Percentiles rank a stretch among this genome's conserved stretches.
These are phyloP conservation scores for Arenaria interpres DNA, from an alignment of 2,113 vertebrate species.

Conservation along the genomic window DNA sequence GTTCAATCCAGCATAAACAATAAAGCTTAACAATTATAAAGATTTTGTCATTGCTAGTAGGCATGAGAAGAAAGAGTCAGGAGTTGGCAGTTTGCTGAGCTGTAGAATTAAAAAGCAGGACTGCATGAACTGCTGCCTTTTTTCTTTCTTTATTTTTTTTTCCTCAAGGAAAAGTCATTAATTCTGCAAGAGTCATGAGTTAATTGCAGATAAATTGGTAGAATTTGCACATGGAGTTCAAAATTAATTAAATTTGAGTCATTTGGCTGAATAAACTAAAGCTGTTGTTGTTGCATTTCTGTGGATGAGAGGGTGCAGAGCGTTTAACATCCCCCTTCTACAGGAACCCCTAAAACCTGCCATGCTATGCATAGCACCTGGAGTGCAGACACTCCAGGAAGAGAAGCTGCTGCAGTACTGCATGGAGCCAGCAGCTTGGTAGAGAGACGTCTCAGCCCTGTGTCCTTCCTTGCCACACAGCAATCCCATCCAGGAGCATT, in stretches of 20 bases:
- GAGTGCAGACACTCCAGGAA: rapidly evolving
- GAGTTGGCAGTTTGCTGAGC: not conserved
- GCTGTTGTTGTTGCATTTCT: not conserved
- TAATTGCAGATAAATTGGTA: constrained; percentile 30
- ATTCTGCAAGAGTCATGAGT: not conserved
- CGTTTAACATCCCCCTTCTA: rapidly evolving
- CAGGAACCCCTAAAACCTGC: not conserved
- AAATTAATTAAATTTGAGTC: not conserved
- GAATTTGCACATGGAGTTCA: not conserved
- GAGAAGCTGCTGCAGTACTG: not conserved
- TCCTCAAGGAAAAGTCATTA: not conserved
- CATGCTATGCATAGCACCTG: not conserved
- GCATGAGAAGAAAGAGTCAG: not conserved
- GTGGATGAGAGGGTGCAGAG: not conserved
- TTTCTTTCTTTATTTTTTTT: too few species aligned
- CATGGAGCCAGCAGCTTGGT: not conserved
- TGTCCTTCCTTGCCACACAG: not conserved
- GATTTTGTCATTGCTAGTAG: not conserved
- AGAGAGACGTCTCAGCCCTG: too few species aligned
- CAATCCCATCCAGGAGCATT: not conserved
- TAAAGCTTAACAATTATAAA: not conserved
- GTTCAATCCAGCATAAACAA: not conserved
- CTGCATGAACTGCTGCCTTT: not conserved
- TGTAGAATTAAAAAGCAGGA: not conserved
- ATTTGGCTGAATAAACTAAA: not conserved